These are phyloP conservation scores for Epistrophella euchroma DNA, from an alignment of 2,888 invertebrate genomes.

Conservation along the genomic window DNA sequence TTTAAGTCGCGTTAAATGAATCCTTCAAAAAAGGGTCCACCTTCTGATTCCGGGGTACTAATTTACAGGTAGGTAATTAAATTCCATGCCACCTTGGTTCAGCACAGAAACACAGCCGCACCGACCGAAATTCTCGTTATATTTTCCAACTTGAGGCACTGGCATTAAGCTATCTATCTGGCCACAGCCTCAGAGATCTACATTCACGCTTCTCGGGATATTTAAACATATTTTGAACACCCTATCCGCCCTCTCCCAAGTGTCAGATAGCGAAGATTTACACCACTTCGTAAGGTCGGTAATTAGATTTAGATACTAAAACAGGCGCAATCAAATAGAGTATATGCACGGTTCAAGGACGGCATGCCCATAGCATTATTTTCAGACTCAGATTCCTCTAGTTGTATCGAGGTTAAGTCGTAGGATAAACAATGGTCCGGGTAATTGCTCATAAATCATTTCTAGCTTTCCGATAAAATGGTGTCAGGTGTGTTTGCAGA, in stretches of 20 bases:
- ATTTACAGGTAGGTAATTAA: constrained; percentile 67
- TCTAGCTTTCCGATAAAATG: constrained; percentile 65
- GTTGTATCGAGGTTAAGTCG: constrained; percentile 64
- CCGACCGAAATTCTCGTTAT: neutral
- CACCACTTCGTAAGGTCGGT: constrained; percentile 23
- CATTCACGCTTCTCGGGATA: constrained; percentile 36
- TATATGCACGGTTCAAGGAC: constrained; percentile 1
- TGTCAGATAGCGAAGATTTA: constrained; percentile 47
- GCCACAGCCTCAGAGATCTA: constrained; percentile 25
- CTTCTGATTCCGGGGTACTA: constrained; percentile 8
- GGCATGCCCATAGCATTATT: neutral
- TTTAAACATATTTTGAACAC: constrained; percentile 36
- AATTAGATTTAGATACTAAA: constrained; percentile 21
- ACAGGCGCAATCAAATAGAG: constrained; percentile 3
- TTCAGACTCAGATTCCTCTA: constrained; percentile 8
- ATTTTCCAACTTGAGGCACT: neutral
- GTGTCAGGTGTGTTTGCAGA: constrained; percentile 41
- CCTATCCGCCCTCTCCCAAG: constrained; percentile 3
- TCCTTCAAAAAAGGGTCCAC: constrained; percentile 32
- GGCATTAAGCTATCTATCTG: constrained; percentile 35
- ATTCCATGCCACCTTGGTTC: constrained; percentile 34
- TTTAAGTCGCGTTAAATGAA: constrained; percentile 51
- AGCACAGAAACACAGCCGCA: constrained; percentile 11
- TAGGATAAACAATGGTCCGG: constrained; percentile 68
- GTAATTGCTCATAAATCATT: constrained; percentile 79